phyloP scores from a whole-genome alignment of 2,797 vertebrate species.

The Cetoscarus ocellatus region DNA sequence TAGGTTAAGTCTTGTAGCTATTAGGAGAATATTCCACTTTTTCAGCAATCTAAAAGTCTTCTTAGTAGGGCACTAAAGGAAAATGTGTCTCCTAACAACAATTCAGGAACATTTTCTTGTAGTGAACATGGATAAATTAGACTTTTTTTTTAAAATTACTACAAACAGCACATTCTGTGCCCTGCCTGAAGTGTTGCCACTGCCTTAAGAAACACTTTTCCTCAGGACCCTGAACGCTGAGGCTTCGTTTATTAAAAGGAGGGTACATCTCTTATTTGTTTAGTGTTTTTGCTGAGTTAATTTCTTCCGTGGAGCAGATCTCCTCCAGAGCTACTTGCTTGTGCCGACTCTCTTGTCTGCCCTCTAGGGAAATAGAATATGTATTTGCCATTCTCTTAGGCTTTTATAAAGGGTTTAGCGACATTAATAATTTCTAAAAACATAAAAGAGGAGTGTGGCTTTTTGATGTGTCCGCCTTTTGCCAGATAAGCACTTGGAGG shows the following conservation, averaged over 20 bases:
- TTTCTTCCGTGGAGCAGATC: conserved; percentile 55
- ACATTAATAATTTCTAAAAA: conserved; percentile 84
- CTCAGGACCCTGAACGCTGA: conserved; percentile 50
- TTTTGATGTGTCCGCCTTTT: conserved; percentile 63
- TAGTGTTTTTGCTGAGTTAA: conserved; percentile 71
- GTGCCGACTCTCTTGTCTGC: conserved; percentile 62
- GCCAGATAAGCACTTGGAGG: conserved; percentile 65
- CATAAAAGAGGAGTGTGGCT: conserved; percentile 70
- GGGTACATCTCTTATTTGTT: conserved; percentile 77
- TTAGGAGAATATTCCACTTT: conserved; percentile 17
- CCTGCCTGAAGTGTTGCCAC: conserved; percentile 38
- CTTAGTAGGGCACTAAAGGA: conserved; percentile 5
- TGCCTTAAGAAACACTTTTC: conserved; percentile 46
- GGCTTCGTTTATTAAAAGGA: conserved; percentile 68
- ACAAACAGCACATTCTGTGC: conserved; percentile 37
- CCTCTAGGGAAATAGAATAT: conserved; percentile 81
- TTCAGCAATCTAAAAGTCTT: background rate
- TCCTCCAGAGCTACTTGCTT: conserved; percentile 65
- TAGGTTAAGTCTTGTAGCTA: conserved; percentile 22
- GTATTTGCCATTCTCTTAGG: conserved; percentile 76
- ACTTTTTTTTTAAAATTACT: conserved; percentile 30
- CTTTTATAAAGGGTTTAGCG: conserved; percentile 75
- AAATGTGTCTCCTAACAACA: conserved; percentile 31
- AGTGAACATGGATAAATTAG: conserved; percentile 34
- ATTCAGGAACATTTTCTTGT: background rate